Evolutionary conservation across 2,797 vertebrate species (phyloP).

Genomic region (Brachyalestes nurse): DNA sequence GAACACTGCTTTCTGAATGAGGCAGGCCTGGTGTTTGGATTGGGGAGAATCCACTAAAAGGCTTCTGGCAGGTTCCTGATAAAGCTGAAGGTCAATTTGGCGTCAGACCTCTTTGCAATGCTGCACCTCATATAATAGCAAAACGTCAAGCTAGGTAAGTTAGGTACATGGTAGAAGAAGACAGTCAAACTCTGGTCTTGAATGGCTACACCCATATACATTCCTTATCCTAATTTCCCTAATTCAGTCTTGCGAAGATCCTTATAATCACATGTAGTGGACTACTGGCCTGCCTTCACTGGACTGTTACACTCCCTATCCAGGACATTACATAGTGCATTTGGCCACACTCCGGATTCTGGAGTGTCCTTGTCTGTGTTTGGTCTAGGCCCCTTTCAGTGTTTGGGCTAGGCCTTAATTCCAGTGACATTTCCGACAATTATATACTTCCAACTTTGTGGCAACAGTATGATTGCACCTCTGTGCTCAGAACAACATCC

Average conservation of each 20-base stretch:
- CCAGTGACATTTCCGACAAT: no score
- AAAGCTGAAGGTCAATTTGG: constrained; percentile 9
- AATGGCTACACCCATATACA: neutral
- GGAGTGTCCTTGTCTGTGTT: neutral
- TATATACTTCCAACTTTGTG: no score
- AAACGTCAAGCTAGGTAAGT: neutral
- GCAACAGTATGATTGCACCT: no score
- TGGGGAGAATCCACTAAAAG: constrained; percentile 43
- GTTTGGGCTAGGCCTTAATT: no score
- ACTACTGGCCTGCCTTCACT: neutral
- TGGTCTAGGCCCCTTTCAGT: no score
- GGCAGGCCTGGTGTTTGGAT: constrained; percentile 40
- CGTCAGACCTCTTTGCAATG: neutral
- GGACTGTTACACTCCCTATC: neutral
- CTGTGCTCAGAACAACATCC: no score
- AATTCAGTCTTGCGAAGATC: no score
- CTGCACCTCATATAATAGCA: neutral
- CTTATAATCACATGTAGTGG: no score
- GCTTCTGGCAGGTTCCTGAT: constrained; percentile 27
- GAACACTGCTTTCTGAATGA: constrained; percentile 42
- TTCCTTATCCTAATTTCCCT: no score
- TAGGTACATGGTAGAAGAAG: neutral
- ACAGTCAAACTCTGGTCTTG: neutral
- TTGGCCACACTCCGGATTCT: neutral
- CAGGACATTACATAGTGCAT: neutral